A percentile compares a stretch with the other conserved stretches of the same genome.
Evolutionary conservation across 2,113 vertebrate genomes (phyloP).

Genomic region (Bufo bufo): DNA sequence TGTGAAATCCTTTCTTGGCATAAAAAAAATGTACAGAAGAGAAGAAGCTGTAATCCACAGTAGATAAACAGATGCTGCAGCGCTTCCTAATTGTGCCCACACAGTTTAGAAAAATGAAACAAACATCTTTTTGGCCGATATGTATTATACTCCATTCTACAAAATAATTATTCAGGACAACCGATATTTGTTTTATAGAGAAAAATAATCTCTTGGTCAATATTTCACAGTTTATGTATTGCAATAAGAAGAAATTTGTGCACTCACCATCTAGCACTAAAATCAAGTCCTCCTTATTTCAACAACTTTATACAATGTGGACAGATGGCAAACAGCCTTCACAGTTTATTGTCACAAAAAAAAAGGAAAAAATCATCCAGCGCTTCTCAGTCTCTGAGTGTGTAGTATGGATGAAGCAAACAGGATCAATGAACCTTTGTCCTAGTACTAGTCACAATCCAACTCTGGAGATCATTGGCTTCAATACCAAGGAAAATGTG

Average conservation of each 20-base stretch:
- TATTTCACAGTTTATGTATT: background rate
- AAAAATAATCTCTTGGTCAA: background rate
- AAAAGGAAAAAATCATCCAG: background rate
- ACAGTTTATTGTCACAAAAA: background rate
- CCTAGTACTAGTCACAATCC: no score
- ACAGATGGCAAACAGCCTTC: background rate
- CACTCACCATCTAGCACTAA: no score
- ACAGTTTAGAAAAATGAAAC: background rate
- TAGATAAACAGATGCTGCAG: constrained; percentile 3
- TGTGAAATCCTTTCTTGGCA: background rate
- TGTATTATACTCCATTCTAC: background rate
- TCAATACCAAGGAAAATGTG: no score
- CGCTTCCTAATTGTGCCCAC: background rate
- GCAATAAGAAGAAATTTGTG: background rate
- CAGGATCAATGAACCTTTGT: no score
- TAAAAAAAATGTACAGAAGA: background rate
- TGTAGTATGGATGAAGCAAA: background rate
- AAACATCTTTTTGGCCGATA: background rate
- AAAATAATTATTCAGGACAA: background rate
- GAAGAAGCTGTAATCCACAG: background rate
- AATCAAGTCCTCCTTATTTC: no score
- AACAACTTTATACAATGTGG: no score
- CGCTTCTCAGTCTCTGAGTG: background rate
- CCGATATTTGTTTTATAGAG: background rate
- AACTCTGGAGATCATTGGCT: no score